phyloP scores from a whole-genome alignment of 2,888 invertebrate species.

The Dryadula phaetusa region DNA sequence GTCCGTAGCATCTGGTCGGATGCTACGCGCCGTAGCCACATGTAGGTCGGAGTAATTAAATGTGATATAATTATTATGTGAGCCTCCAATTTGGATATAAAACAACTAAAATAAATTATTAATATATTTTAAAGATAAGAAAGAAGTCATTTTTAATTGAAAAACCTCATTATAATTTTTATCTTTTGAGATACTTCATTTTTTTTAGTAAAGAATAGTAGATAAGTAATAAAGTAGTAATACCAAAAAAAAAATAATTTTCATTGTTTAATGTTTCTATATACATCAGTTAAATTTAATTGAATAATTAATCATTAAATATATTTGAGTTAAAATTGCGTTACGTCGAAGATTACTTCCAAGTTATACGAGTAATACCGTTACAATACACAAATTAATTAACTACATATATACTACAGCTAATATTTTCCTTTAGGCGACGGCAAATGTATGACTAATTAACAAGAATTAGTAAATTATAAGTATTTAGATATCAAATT shows the following conservation, averaged over 20 bases:
- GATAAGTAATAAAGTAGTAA: too few relatives aligned
- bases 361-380: not conserved
- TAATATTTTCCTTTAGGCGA: not conserved
- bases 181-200: too few relatives aligned
- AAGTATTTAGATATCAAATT: not conserved
- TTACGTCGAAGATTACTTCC: constrained; percentile 7
- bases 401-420: not conserved
- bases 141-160: not conserved
- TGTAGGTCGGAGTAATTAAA: constrained; percentile 31
- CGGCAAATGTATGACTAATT: not conserved
- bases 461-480: not conserved
- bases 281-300: too few relatives aligned
- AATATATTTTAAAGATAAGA: not conserved
- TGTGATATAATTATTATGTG: constrained; percentile 5
- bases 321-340: not conserved
- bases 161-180: too few relatives aligned
- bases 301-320: not conserved
- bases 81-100: not conserved
- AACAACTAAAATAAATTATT: not conserved
- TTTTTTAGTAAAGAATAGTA: too few relatives aligned
- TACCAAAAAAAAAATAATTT: too few relatives aligned
- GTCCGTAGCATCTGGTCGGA: constrained; percentile 43
- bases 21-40: constrained; percentile 43
- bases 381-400: not conserved
- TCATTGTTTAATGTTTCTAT: too few relatives aligned